Conservation (phyloP, 2,113 vertebrate species). For the Pseudorhombus dupliciocellatus region DNA sequence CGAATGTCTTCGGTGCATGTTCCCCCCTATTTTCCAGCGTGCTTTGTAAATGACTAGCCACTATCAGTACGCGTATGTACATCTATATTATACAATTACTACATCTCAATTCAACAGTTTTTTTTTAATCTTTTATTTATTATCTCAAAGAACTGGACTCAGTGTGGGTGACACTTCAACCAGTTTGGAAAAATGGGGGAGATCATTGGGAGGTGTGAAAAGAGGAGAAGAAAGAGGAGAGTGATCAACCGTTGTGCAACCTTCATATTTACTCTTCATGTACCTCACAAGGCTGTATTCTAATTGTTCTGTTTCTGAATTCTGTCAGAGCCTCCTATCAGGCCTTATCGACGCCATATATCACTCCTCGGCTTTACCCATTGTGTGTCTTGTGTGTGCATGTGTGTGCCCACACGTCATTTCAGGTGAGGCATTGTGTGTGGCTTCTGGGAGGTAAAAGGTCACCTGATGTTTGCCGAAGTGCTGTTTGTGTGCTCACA, state of each 20-base stretch:
- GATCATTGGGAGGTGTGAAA: too few relatives aligned
- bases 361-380: constrained; percentile 29
- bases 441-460: constrained; percentile 53
- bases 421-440: constrained; percentile 50
- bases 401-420: constrained; percentile 37
- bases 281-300: background rate
- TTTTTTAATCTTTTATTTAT: too few relatives aligned
- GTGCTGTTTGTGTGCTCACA: constrained; percentile 45
- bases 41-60: background rate
- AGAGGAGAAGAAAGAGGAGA: background rate
- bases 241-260: too few relatives aligned
- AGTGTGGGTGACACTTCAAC: too few relatives aligned
- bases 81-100: background rate
- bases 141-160: too few relatives aligned
- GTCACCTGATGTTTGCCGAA: constrained; percentile 57
- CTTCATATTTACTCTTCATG: background rate
- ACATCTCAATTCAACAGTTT: background rate
- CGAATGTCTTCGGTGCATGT: constrained; percentile 19
- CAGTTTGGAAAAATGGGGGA: too few relatives aligned
- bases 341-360: constrained; percentile 9
- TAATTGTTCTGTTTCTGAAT: constrained; percentile 8
- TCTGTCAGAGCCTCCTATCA: constrained; percentile 43
- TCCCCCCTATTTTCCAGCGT: background rate
- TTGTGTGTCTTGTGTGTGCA: constrained; percentile 28
- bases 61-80: too few relatives aligned